Percentiles rank a stretch among this genome's conserved stretches.
Evolutionary conservation across 2,888 invertebrate genomes (phyloP).

Genomic region (Bedellia somnulentella): DNA sequence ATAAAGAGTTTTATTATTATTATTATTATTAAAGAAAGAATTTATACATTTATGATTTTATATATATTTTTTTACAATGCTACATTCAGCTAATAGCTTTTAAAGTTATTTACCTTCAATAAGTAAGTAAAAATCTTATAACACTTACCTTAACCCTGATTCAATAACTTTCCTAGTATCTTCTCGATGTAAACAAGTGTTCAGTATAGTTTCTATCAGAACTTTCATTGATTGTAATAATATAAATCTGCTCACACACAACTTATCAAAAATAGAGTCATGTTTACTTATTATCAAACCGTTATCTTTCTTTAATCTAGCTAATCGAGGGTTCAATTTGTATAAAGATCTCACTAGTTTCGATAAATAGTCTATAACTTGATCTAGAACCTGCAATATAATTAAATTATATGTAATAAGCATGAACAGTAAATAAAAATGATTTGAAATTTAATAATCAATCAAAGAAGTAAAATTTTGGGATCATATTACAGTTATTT

Average conservation of each 20-base stretch:
- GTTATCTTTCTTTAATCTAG: constrained; percentile 41
- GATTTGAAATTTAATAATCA: too few species aligned
- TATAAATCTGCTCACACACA: constrained; percentile 57
- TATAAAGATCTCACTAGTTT: constrained; percentile 55
- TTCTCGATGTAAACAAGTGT: constrained; percentile 57
- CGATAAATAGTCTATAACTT: constrained; percentile 54
- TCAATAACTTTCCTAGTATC: constrained; percentile 60
- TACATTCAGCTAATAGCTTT: too few species aligned
- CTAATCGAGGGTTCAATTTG: constrained; percentile 51
- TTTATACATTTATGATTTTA: too few species aligned
- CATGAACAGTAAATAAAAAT: constrained; percentile 4
- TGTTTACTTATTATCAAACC: constrained; percentile 42
- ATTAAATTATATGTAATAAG: too few species aligned
- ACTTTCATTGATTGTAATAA: constrained; percentile 56
- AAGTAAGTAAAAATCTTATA: too few species aligned
- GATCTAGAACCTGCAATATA: constrained; percentile 58
- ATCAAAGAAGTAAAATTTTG: too few species aligned
- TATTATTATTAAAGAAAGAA: too few species aligned
- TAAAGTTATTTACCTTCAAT: too few species aligned
- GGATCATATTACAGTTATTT: too few species aligned
- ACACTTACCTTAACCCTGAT: constrained; percentile 54
- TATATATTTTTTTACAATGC: too few species aligned
- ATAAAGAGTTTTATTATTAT: too few species aligned
- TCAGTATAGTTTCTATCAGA: constrained; percentile 53
- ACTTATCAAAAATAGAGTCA: constrained; percentile 48